Percentiles rank a stretch among this genome's conserved stretches.
phyloP scores from a whole-genome alignment of 2,888 invertebrate species.

The Apamea crenata region DNA sequence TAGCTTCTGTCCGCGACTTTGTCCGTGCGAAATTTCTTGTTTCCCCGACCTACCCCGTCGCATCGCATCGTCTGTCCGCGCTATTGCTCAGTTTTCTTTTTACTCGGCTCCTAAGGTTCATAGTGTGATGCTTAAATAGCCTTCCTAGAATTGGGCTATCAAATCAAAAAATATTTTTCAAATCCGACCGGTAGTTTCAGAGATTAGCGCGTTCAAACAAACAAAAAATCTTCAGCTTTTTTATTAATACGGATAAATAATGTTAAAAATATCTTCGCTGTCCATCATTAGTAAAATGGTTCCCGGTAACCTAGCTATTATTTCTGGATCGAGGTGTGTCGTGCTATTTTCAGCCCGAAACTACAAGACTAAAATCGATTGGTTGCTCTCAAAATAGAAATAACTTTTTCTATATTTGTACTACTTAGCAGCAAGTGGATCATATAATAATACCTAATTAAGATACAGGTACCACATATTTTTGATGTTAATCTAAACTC shows the following conservation, averaged over 20 bases:
- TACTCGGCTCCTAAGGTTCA: background rate
- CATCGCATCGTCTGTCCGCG: background rate
- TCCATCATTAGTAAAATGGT: slow-evolving; percentile 16
- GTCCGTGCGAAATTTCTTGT: background rate
- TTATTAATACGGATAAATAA: background rate
- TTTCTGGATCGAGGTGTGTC: slow-evolving; percentile 59
- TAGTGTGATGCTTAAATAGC: background rate
- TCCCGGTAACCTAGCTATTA: slow-evolving; percentile 34
- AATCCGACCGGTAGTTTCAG: no score
- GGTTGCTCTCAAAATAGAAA: slow-evolving; percentile 27
- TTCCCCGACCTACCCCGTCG: background rate
- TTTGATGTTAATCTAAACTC: slow-evolving; percentile 32
- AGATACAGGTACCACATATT: slow-evolving; percentile 32
- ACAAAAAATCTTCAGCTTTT: no score
- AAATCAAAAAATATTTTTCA: no score
- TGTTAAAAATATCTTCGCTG: background rate
- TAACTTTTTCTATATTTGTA: slow-evolving; percentile 3
- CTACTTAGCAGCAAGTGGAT: background rate
- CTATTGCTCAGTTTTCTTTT: background rate
- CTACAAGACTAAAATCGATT: slow-evolving; percentile 38
- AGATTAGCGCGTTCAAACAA: no score
- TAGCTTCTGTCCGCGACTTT: background rate
- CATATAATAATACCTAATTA: background rate
- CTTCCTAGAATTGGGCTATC: no score
- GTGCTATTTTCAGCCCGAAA: slow-evolving; percentile 42